phyloP scores from a whole-genome alignment of 1,140 invertebrate genomes.

The Temnothorax longispinosus region DNA sequence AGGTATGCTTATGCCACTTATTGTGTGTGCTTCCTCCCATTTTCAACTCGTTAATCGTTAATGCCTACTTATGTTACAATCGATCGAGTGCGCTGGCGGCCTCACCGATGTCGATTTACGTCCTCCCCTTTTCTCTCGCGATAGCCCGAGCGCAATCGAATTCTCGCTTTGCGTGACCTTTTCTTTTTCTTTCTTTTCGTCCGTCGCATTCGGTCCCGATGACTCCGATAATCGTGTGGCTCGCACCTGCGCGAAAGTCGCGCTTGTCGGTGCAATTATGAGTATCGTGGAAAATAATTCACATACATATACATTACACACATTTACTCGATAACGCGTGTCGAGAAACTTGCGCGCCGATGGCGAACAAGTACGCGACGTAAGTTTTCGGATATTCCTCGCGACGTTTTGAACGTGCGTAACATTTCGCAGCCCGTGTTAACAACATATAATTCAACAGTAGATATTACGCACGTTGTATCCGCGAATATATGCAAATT shows the following conservation, averaged over 20 bases:
- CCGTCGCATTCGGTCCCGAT: background rate
- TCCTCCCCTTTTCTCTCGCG: background rate
- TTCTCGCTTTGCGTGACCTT: background rate
- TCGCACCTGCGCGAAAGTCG: background rate
- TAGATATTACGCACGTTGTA: background rate
- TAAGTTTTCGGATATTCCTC: background rate
- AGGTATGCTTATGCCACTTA: constrained; percentile 70
- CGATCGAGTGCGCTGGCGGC: constrained; percentile 78
- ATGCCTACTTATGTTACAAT: constrained; percentile 75
- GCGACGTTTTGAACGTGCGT: background rate
- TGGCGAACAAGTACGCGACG: background rate
- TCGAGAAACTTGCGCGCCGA: background rate
- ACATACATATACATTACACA: background rate
- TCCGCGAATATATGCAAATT: constrained; percentile 34
- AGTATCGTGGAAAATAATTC: background rate
- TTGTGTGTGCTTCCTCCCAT: constrained; percentile 57
- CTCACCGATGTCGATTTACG: constrained; percentile 38
- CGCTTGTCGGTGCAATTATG: constrained; percentile 2
- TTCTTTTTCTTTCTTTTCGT: background rate
- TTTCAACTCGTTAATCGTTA: constrained; percentile 69
- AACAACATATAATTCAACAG: constrained; percentile 36
- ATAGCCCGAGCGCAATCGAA: constrained; percentile 6
- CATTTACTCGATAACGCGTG: constrained; percentile 27
- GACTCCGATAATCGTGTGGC: background rate
- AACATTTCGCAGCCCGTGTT: background rate